Evolutionary conservation across 2,113 vertebrate genomes (phyloP).

Genomic region (Cebidichthys violaceus): DNA sequence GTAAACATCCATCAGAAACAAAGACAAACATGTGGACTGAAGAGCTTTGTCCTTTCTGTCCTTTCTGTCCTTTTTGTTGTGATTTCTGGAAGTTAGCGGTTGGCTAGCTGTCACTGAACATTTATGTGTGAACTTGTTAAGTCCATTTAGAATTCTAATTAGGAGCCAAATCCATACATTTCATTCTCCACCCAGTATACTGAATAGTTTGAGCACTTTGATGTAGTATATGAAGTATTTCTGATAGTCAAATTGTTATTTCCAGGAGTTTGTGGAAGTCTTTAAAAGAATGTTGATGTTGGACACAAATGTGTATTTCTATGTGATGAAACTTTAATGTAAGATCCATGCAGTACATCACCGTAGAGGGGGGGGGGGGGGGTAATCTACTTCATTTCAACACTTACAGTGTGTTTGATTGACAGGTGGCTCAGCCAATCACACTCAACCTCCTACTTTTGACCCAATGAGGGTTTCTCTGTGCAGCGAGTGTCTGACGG

Average conservation of each 20-base stretch:
- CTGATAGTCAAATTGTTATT: neutral
- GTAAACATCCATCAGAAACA: too few relatives aligned
- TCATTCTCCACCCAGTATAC: neutral
- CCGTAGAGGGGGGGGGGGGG: too few relatives aligned
- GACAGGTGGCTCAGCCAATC: neutral
- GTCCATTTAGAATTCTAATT: neutral
- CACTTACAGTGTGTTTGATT: neutral
- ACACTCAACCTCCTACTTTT: neutral
- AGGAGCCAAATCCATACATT: neutral
- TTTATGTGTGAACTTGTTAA: neutral
- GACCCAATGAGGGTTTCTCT: neutral
- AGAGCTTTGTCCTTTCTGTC: too few relatives aligned
- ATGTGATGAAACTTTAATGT: neutral
- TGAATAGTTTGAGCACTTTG: neutral
- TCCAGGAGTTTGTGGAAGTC: too few relatives aligned
- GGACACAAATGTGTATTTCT: neutral
- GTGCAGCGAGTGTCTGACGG: too few relatives aligned
- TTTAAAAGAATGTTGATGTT: too few relatives aligned
- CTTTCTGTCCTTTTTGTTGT: neutral
- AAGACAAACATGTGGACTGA: too few relatives aligned
- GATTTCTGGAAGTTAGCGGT: neutral
- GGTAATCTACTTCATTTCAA: too few relatives aligned
- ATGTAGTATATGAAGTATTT: too few relatives aligned
- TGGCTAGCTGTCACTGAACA: neutral
- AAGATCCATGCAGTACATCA: too few relatives aligned